Conservation (phyloP, 2,113 vertebrate genomes). For the Poeciliopsis turrubarensis region DNA sequence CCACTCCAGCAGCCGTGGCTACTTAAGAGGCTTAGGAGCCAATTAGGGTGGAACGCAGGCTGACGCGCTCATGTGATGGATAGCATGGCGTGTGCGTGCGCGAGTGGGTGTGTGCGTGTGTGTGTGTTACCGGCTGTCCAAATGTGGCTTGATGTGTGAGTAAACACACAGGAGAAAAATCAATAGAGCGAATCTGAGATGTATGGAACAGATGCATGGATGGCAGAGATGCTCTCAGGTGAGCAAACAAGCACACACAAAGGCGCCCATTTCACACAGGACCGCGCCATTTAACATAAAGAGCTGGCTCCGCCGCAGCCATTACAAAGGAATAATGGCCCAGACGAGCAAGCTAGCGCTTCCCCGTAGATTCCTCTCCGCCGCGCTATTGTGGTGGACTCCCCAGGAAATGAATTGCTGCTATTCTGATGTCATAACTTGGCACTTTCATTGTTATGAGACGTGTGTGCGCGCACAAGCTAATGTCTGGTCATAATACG, state of each 20-base stretch:
- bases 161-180: slow-evolving; percentile 42
- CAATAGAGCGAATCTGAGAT: slow-evolving; percentile 28
- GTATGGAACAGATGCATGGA: background rate
- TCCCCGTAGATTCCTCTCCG: slow-evolving; percentile 49
- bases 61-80: slow-evolving; percentile 65
- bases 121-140: slow-evolving; percentile 53
- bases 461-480: slow-evolving; percentile 54
- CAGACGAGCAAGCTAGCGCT: slow-evolving; percentile 43
- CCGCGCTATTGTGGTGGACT: slow-evolving; percentile 57
- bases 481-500: slow-evolving; percentile 64
- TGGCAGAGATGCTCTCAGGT: slow-evolving; percentile 37
- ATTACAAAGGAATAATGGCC: slow-evolving; percentile 67
- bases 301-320: slow-evolving; percentile 25
- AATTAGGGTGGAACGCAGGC: slow-evolving; percentile 69
- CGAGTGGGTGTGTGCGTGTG: slow-evolving; percentile 43
- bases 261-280: slow-evolving; percentile 33
- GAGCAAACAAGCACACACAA: slow-evolving; percentile 56
- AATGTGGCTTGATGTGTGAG: slow-evolving; percentile 39
- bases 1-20: slow-evolving; percentile 52
- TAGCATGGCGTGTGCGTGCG: slow-evolving; percentile 68
- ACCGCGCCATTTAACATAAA: slow-evolving; percentile 31
- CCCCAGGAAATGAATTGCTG: slow-evolving; percentile 66
- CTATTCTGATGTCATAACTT: slow-evolving; percentile 65
- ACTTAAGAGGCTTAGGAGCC: slow-evolving; percentile 79
- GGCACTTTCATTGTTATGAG: slow-evolving; percentile 71